Evolutionary conservation across 2,113 vertebrate genomes (phyloP), one percentile per base, ranked within the genome.

Genomic region (Passer montanus): DNA sequence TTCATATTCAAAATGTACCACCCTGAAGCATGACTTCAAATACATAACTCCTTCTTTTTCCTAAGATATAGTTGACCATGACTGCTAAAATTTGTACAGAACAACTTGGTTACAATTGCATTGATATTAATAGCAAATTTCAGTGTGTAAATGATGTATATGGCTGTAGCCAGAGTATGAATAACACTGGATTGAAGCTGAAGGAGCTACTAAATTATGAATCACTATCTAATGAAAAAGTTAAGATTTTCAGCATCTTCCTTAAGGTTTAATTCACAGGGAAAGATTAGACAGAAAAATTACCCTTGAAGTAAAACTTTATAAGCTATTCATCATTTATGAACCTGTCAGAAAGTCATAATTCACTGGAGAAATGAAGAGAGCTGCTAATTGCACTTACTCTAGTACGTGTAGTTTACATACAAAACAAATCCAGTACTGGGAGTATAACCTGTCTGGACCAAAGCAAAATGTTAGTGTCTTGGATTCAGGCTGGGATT

Each of bases 131-230:
- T 11, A 59, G 46, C 62, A 77, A 47, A 73, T 24, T 66, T 84
- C 47, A 50, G 37, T 50, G 35, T 89, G 9, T 75, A 53, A 53
- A 33, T 76, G 33, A 11, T 31, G 15, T 47, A 12, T 37, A 10
- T 50, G 58, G 46, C 76, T 95, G 13, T 28, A 56, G n/a, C 17
- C 7, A 3, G 49, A 87, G 35, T 47, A 43, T n/a, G 41, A 84
- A 15, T 78, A 83, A 94, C 30, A 31, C 8, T 8, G 39, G 72
- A 43, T 18, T 58, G 89, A 85, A 82, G 53, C 66, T 91, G 19
- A 89, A 79, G 82, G 74, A 94, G 28, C 59, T 86, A 12, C 33
- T 86, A 55, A 93, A 87, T 92, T 93, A 90, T 74, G 19, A 68
- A 75, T 81, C 69, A 23, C 30, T 80, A 7, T 35, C 17, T 96